phyloP scores from a whole-genome alignment of 1,140 invertebrate genomes.

The Steinernema feltiae region DNA sequence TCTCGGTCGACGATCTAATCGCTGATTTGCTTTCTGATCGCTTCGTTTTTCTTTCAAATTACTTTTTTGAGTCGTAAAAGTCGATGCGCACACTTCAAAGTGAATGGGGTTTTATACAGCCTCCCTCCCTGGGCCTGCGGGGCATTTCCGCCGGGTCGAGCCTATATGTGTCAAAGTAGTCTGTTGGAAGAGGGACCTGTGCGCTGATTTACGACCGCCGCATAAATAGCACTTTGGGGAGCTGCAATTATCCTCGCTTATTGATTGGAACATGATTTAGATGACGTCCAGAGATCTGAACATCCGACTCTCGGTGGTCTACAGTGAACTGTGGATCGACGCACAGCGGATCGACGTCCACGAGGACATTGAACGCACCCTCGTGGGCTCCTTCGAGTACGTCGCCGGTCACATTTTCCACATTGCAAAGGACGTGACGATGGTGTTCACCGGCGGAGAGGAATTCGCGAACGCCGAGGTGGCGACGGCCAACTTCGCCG shows the following conservation, averaged over 20 bases:
- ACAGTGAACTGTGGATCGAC: conserved; percentile 51
- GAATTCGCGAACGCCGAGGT: conserved; percentile 48
- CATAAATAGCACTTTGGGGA: neutral
- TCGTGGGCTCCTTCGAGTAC: conserved; percentile 50
- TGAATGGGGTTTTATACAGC: neutral
- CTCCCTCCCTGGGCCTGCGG: neutral
- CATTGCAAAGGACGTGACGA: conserved; percentile 48
- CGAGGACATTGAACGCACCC: conserved; percentile 45
- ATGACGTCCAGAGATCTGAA: conserved; percentile 51
- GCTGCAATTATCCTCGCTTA: neutral
- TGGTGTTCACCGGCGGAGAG: conserved; percentile 47
- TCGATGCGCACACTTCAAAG: neutral
- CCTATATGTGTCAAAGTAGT: conserved; percentile 6
- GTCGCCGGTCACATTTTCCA: conserved; percentile 52
- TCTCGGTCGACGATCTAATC: no score
- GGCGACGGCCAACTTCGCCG: conserved; percentile 41
- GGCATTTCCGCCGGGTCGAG: neutral
- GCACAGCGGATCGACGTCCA: conserved; percentile 47
- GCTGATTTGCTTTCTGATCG: no score
- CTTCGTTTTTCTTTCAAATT: no score
- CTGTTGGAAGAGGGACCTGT: neutral
- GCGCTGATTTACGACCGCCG: conserved; percentile 5
- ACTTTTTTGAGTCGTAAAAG: no score
- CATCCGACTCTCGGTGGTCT: conserved; percentile 52
- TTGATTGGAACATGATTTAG: conserved; percentile 33